Conservation (phyloP, 2,888 invertebrate genomes). For the Bursaphelenchus okinawaensis region DNA sequence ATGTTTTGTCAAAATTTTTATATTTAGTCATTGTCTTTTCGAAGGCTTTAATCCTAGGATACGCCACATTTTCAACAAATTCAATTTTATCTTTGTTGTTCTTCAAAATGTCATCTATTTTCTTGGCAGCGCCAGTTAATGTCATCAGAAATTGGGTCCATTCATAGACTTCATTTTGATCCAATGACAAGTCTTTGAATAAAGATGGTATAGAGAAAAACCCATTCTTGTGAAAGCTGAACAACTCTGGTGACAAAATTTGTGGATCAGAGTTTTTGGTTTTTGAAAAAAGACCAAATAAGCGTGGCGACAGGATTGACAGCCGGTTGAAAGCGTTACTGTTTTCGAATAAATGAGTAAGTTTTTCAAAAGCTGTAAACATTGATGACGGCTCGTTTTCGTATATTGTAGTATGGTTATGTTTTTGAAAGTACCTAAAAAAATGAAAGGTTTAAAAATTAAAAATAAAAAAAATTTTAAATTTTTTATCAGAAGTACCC, state of each 20-base stretch:
- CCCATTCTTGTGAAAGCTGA: neutral
- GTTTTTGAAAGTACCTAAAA: too few species aligned
- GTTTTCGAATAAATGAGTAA: neutral
- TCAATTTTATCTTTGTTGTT: constrained; percentile 20
- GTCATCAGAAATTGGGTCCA: constrained; percentile 18
- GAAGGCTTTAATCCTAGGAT: constrained; percentile 18
- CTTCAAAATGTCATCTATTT: constrained; percentile 10
- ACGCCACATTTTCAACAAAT: constrained; percentile 12
- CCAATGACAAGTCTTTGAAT: constrained; percentile 2
- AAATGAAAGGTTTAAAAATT: too few species aligned
- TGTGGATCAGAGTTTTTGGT: neutral
- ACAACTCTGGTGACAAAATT: neutral
- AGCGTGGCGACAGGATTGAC: neutral
- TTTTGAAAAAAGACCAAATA: neutral
- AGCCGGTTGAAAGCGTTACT: neutral
- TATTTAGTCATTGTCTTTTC: constrained; percentile 17
- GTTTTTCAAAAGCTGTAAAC: neutral
- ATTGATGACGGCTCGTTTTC: neutral
- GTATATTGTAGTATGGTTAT: neutral
- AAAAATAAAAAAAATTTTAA: too few species aligned
- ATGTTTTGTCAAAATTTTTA: constrained; percentile 4
- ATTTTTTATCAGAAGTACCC: too few species aligned
- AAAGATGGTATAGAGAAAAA: neutral
- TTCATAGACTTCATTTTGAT: neutral
- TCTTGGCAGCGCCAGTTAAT: constrained; percentile 16